A percentile compares a stretch with the other conserved stretches of the same genome.
phyloP scores from a whole-genome alignment of 30 jellyfish, hydroid and myxozoan species.

The Chrysaora quinquecirrha region DNA sequence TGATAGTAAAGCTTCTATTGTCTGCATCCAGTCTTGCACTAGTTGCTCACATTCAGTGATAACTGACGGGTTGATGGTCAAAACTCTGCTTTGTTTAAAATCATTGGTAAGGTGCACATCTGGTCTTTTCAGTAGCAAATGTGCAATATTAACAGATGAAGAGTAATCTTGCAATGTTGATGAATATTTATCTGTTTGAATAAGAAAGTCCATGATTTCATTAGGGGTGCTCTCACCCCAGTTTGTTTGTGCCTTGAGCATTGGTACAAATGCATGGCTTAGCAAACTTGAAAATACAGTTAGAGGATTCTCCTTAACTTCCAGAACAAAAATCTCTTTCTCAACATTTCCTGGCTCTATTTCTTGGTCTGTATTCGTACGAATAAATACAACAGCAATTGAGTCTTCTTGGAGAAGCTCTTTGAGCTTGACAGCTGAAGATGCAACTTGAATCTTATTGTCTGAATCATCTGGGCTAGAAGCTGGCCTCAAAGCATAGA shows the following conservation, averaged over 20 bases:
- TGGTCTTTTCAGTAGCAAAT: conserved; percentile 72
- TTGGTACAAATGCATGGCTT: conserved; percentile 44
- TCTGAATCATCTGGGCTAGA: not conserved
- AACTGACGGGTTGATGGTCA: conserved; percentile 48
- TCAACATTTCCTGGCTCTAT: conserved; percentile 69
- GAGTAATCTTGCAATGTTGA: conserved; percentile 68
- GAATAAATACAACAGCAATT: conserved; percentile 46
- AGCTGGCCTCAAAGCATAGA: conserved; percentile 39
- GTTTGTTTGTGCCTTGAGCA: conserved; percentile 35
- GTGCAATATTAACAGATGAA: conserved; percentile 50
- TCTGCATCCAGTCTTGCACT: conserved; percentile 80
- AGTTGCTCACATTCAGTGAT: conserved; percentile 71
- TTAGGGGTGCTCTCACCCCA: conserved; percentile 70
- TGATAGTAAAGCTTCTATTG: conserved; percentile 69
- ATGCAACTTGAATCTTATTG: conserved; percentile 46
- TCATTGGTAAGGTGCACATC: conserved; percentile 49
- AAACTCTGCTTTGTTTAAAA: conserved; percentile 63
- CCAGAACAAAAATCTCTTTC: conserved; percentile 67
- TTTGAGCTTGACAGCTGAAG: conserved; percentile 58
- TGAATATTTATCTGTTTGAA: conserved; percentile 70
- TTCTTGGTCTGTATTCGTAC: conserved; percentile 49
- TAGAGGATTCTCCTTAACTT: conserved; percentile 60
- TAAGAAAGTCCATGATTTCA: conserved; percentile 52
- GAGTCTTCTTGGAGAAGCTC: conserved; percentile 42
- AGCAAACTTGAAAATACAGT: conserved; percentile 55